phyloP scores from a whole-genome alignment of 2,888 invertebrate species.

The Oithona nana region DNA sequence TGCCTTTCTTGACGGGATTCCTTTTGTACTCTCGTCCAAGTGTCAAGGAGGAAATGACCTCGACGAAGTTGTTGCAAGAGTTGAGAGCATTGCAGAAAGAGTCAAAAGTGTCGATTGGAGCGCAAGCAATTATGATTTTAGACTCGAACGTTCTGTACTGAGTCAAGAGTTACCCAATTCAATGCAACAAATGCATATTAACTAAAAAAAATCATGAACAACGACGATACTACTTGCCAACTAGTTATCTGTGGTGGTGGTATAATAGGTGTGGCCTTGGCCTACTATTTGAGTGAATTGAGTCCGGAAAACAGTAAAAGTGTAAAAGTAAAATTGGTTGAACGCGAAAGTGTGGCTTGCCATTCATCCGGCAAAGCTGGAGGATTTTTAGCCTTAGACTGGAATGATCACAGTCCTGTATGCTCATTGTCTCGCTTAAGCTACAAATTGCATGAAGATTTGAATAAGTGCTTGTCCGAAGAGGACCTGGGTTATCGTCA shows the following conservation, averaged over 20 bases:
- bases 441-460: constrained; percentile 7
- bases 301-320: not conserved
- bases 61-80: not conserved
- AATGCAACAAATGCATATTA: too few species aligned
- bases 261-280: constrained; percentile 13
- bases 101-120: not conserved
- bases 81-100: not conserved
- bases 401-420: not conserved
- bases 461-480: not conserved
- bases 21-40: not conserved
- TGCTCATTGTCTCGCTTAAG: not conserved
- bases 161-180: too few species aligned
- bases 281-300: constrained; percentile 13
- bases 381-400: constrained; percentile 13
- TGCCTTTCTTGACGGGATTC: not conserved
- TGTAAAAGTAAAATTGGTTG: not conserved
- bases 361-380: constrained; percentile 12
- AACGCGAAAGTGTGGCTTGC: constrained; percentile 1
- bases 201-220: not conserved
- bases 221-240: not conserved
- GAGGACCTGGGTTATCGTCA: constrained; percentile 1
- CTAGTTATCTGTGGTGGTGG: constrained; percentile 14
- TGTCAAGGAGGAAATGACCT: not conserved
- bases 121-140: not conserved
- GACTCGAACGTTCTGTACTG: not conserved